These are phyloP conservation scores for Cliona cf. orientalis DNA, from an alignment of 37 sponge, comb jelly and placozoan species.

Conservation along the genomic window DNA sequence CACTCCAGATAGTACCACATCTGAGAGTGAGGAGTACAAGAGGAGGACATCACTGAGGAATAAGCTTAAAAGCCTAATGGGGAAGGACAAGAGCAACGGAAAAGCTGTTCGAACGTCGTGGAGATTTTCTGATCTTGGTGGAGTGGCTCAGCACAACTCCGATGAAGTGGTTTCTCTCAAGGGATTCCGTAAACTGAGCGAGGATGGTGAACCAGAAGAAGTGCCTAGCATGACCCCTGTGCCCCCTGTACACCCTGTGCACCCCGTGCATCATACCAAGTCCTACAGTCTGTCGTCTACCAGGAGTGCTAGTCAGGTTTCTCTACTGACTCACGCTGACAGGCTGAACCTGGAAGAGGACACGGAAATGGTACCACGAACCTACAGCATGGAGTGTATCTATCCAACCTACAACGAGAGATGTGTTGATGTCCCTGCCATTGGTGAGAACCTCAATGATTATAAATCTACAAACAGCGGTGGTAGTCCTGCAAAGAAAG, in stretches of 20 bases:
- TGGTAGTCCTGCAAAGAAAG: background rate
- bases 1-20: conserved; percentile 6
- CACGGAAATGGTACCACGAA: conserved; percentile 25
- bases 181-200: background rate
- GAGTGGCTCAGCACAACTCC: background rate
- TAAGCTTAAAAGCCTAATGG: background rate
- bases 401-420: background rate
- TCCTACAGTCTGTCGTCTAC: conserved; percentile 1
- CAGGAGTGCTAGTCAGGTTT: conserved; percentile 15
- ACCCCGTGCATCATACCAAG: too few relatives aligned
- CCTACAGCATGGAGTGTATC: conserved; percentile 17
- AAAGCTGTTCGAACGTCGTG: background rate
- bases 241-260: too few relatives aligned
- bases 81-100: too few relatives aligned
- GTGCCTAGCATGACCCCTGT: too few relatives aligned
- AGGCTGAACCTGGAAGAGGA: conserved; percentile 15
- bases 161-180: background rate
- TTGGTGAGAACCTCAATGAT: too few relatives aligned
- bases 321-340: conserved; percentile 19
- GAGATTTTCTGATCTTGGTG: background rate
- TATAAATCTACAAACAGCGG: too few relatives aligned
- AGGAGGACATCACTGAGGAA: background rate
- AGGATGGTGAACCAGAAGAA: too few relatives aligned
- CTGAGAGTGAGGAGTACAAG: background rate
- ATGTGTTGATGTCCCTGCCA: conserved; percentile 4